These are phyloP conservation scores for Zaprionus capensis DNA, from an alignment of 1,140 invertebrate species.

Conservation along the genomic window DNA sequence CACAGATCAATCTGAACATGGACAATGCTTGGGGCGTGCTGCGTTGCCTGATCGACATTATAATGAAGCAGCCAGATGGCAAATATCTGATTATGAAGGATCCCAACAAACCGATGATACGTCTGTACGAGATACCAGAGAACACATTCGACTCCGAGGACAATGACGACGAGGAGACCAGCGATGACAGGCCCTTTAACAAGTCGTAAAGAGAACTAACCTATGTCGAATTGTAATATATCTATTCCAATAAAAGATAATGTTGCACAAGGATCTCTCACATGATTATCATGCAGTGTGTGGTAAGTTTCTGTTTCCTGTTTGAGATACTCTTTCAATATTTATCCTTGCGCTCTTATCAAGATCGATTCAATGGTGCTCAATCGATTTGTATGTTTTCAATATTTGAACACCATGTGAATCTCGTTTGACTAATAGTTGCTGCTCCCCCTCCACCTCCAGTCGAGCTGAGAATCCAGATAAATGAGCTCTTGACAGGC, in stretches of 20 bases:
- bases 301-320: neutral
- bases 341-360: neutral
- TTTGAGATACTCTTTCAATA: neutral
- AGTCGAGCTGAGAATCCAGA: slow-evolving; percentile 28
- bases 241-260: neutral
- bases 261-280: neutral
- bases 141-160: slow-evolving; percentile 98
- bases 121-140: slow-evolving; percentile 98
- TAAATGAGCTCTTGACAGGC: slow-evolving; percentile 59
- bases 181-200: slow-evolving; percentile 59
- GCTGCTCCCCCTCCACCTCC: neutral
- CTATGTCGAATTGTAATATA: neutral
- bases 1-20: slow-evolving; percentile 99
- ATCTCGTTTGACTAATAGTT: slow-evolving; percentile 47
- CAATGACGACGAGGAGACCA: slow-evolving; percentile 92
- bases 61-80: slow-evolving; percentile 98
- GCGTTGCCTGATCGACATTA: slow-evolving; percentile 98
- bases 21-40: slow-evolving; percentile 99
- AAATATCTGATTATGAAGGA: slow-evolving; percentile 99
- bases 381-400: slow-evolving; percentile 1
- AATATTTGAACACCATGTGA: slow-evolving; percentile 7
- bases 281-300: neutral
- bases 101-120: slow-evolving; percentile 98
- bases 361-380: neutral
- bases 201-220: slow-evolving; percentile 4